Evolutionary conservation across 2,888 invertebrate genomes (phyloP).

Genomic region (Mantis religiosa): DNA sequence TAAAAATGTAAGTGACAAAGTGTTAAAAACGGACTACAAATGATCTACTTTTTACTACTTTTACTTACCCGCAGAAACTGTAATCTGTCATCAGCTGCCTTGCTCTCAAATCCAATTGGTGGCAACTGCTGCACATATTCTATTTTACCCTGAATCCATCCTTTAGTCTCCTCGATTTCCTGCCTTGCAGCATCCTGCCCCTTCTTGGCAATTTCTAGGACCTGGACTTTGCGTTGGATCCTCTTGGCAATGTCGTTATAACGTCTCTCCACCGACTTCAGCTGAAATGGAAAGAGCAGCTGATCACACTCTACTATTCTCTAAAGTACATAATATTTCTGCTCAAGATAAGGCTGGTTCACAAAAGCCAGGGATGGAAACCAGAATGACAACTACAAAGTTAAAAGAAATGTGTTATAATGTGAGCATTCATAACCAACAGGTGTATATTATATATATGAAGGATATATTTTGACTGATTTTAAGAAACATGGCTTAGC

Average conservation of each 20-base stretch:
- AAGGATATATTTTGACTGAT: too few species aligned
- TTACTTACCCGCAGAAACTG: conserved; percentile 57
- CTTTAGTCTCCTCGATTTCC: conserved; percentile 72
- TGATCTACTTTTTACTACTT: too few species aligned
- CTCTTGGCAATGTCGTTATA: conserved; percentile 81
- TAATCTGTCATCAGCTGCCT: conserved; percentile 69
- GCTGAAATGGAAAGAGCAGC: conserved; percentile 43
- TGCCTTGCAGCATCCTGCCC: conserved; percentile 70
- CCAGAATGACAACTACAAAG: too few species aligned
- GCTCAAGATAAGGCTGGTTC: too few species aligned
- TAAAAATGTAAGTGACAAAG: too few species aligned
- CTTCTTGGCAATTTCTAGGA: conserved; percentile 77
- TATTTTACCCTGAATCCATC: conserved; percentile 38
- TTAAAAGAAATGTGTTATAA: too few species aligned
- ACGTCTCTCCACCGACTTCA: conserved; percentile 78
- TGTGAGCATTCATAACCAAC: too few species aligned
- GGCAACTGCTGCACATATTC: conserved; percentile 47
- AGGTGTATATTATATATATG: too few species aligned
- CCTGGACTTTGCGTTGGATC: conserved; percentile 76
- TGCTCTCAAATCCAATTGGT: conserved; percentile 71
- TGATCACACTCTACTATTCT: neutral
- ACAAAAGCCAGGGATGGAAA: too few species aligned
- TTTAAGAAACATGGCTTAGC: too few species aligned
- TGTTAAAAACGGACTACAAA: too few species aligned
- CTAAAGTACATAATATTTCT: neutral